Evolutionary conservation across 1,140 invertebrate species (phyloP), one percentile per base, ranked within the genome.

Genomic region (Manduca sexta): DNA sequence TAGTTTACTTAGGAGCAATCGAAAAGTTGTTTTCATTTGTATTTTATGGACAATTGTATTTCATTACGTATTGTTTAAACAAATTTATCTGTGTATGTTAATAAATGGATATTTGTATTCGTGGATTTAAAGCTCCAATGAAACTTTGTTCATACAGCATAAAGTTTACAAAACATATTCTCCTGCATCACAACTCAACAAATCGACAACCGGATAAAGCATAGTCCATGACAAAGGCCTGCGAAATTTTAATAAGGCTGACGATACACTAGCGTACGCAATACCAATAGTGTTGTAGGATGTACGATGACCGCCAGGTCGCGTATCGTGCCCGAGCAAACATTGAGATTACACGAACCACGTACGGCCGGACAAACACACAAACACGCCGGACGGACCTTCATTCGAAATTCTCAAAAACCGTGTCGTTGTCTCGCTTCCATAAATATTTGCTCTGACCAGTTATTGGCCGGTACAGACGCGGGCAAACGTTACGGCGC

Each of bases 331-430:
- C 35, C 56, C 54, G 44, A 49, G 52, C 57, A 66, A 64, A 75
- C 62, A 74, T 44, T 57, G 63, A 70, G 71, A 74, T 77, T 74
- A 74, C 74, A 74, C 61, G 61, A 53, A 42, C 44, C 40, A 31
- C 37, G 45, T 45, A 40, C 45, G 42, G 30, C 51, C 51, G 55
- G 49, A 49, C 65, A 61, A 59, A 64, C 72, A 72, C 65, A 77
- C 70, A 77, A 73, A 81, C 74, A 70, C 44, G 47, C 21, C 34
- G 45, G 49, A 42, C 51, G 64, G 64, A 67, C 69, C 74, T 76
- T 78, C 71, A 74, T 69, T 74, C 66, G 70, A 57, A 77, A 77
- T 80, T 80, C 79, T 83, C 79, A 83, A 82, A 83, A 83, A 80
- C 74, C 69, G 51, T 56, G 59, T 48, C 69, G 67, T 75, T 78